Evolutionary conservation across 1,140 invertebrate genomes (phyloP), one percentile per base, ranked within the genome.

Genomic region (Carposina sasakii): DNA sequence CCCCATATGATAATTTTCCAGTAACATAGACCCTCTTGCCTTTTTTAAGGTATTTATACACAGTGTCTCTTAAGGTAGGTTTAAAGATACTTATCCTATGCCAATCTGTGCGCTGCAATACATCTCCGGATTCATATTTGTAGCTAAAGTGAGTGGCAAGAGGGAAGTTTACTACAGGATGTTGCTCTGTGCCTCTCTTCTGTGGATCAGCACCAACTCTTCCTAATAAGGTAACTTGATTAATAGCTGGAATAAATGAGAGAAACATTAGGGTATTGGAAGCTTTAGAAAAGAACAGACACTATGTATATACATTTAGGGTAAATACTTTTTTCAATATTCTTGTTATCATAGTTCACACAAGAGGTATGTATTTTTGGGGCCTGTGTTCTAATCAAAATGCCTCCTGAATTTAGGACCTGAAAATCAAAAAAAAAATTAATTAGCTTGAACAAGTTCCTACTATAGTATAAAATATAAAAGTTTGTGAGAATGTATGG

Each of bases 41-140:
- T 86, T 97, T 97, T 62, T 89, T 94, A 41, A 97, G 70, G 73
- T 91, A 94, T 61, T 90, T 90, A 57, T 91, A 90, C 0, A 96
- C 90, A 12, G 85, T 89, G 12, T 97, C 94, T 19, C 95, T 83
- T 1, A 98, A 86, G 41, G 86, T 86, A 2, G 94, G 94, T 69
- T 92, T 95, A 68, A 98, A 98, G 3, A 97, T 91, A 63, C 92
- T 92, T 40, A 98, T 83, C 63, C 93, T 88, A 72, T 98, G 96
- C 96, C 96, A 97, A 54, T 97, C 94, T 15, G 95, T 96, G 62
- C 92, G 90, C 71, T 96, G 94, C 9, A 92, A 76, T 63, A 92
- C 87, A 66, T 95, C 92, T 15, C 94, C 94, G 81, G 86, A 89
- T 66, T 90, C 89, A 81, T 90, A 90, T 68, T 91, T 92, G 67